phyloP scores from a whole-genome alignment of 1,140 invertebrate genomes.

The Drosophila kanapiae region DNA sequence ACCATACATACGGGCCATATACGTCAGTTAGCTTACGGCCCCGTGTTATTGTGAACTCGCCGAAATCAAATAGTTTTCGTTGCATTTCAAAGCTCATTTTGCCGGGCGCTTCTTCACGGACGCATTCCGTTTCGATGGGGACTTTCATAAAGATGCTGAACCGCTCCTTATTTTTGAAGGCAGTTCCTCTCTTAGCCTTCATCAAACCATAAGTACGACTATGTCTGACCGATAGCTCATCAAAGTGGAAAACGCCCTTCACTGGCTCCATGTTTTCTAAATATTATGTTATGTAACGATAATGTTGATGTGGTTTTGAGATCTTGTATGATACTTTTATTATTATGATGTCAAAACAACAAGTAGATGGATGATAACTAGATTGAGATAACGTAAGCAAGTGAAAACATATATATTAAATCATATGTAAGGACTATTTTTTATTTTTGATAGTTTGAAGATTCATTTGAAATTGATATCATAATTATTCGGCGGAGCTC shows the following conservation, averaged over 20 bases:
- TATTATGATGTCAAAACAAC: neutral
- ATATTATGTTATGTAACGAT: too few relatives aligned
- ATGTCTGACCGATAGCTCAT: neutral
- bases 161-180: too few relatives aligned
- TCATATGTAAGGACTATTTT: too few relatives aligned
- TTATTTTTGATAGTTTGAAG: too few relatives aligned
- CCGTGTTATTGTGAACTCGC: neutral
- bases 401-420: too few relatives aligned
- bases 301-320: neutral
- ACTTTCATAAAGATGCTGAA: too few relatives aligned
- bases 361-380: neutral
- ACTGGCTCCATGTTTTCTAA: too few relatives aligned
- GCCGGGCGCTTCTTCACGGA: neutral
- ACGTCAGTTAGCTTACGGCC: neutral
- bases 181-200: neutral
- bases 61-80: conserved; percentile 6
- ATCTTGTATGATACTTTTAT: neutral
- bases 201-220: conserved; percentile 12
- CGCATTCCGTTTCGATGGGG: too few relatives aligned
- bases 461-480: too few relatives aligned
- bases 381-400: too few relatives aligned
- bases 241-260: neutral
- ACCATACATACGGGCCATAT: too few relatives aligned
- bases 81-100: conserved; percentile 1
- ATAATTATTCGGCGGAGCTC: too few relatives aligned